A percentile compares a stretch with the other conserved stretches of the same genome.
These are phyloP conservation scores for Hypolimnas misippus DNA, from an alignment of 2,888 invertebrate species.

Conservation along the genomic window DNA sequence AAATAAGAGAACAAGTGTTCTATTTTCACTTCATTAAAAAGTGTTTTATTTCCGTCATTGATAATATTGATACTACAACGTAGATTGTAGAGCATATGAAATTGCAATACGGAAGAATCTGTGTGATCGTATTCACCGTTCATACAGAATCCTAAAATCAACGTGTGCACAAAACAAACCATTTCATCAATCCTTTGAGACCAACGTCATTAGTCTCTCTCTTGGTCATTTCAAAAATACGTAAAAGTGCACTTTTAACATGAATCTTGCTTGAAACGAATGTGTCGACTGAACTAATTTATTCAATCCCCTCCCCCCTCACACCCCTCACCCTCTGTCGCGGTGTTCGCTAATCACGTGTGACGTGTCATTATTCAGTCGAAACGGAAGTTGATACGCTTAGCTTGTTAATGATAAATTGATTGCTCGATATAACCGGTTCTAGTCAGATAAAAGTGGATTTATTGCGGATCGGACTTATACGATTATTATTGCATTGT, in stretches of 20 bases:
- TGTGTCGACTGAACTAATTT: conserved; percentile 24
- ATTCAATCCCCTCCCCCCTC: conserved; percentile 15
- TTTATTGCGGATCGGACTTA: background rate
- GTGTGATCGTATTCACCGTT: background rate
- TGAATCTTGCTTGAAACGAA: conserved; percentile 1
- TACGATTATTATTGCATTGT: no score
- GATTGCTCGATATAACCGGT: conserved; percentile 21
- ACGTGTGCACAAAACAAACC: background rate
- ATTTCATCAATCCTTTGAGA: conserved; percentile 11
- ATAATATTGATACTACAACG: no score
- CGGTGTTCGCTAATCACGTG: conserved; percentile 35
- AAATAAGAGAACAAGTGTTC: no score
- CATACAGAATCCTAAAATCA: background rate
- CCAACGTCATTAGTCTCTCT: conserved; percentile 2
- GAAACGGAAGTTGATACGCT: conserved; percentile 35
- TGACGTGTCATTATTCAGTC: conserved; percentile 38
- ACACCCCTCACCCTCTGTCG: background rate
- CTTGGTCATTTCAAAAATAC: background rate
- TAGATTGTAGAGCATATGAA: no score
- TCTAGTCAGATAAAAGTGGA: background rate
- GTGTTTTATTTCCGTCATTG: no score
- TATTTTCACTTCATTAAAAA: no score
- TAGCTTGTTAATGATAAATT: conserved; percentile 33
- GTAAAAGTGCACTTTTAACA: conserved; percentile 7
- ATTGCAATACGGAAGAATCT: no score